Base-by-base conservation (phyloP, 2,113 vertebrate genomes). In the Micronisus gabar region DNA sequence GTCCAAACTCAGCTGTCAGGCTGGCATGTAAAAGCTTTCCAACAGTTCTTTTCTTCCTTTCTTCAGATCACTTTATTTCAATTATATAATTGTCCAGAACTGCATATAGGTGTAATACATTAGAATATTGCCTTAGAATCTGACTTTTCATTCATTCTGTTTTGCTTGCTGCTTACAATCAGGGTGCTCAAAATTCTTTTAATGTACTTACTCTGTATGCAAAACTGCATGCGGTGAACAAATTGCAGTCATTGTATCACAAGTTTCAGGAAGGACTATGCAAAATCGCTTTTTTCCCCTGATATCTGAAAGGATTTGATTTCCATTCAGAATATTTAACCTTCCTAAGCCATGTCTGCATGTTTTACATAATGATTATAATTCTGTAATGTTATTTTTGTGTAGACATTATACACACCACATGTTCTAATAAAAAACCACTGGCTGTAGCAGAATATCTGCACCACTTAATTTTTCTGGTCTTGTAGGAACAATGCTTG, bases 251-350 rank as follows among this genome's bases (percentile, higher is more conserved):
- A 95, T 96, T 95, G 88, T 96, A 94, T 79, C 53, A 94, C 82
- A 86, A 85, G 78, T 93, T 98, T 97, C 91, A 92, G 58, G 48
- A 93, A 91, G 52, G 96, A 93, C 59, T 95, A 95, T 81, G 58
- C 58, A 95, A 95, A 90, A 97, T 71, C 3, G 0, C 27, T 90
- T 87, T 86, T 88, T 76, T 9, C 47, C 90, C 91, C 15, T 68
- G 48, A 91, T 93, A 96, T 50, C 90, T 88, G 32, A 97, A 96
- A 93, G 76, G 72, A 89, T 96, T 95, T 96, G 80, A 92, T 97
- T 97, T 94, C 72, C 68, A 78, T 65, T 73, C 74, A 93, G 92
- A 97, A 95, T 90, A 86, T 92, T 96, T 97, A 97, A 94, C 86
- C 81, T 95, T 83, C 32, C 59, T 88, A 92, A 97, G 79, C 71